These are phyloP conservation scores for Balearica regulorum DNA, from an alignment of 2,797 vertebrate species.

Conservation along the genomic window DNA sequence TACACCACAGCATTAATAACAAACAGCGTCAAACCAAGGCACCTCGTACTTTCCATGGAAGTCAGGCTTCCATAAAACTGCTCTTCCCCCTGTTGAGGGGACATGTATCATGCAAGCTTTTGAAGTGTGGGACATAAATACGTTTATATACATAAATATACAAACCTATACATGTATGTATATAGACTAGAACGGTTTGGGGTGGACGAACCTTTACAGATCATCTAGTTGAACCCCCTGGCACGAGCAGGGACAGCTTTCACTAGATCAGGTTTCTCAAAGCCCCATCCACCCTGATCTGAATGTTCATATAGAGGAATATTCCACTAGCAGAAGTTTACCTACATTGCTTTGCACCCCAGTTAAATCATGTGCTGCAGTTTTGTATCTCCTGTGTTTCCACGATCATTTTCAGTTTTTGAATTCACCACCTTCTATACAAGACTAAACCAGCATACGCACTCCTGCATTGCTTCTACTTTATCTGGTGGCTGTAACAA, in stretches of 20 bases:
- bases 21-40: not conserved
- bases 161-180: not conserved
- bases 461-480: not conserved
- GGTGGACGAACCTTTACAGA: not conserved
- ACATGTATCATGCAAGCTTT: not conserved
- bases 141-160: not conserved
- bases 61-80: not conserved
- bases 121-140: not conserved
- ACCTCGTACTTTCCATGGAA: fast-evolving
- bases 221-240: not conserved
- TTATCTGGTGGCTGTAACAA: not conserved
- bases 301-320: not conserved
- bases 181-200: not conserved
- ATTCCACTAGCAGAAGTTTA: not conserved
- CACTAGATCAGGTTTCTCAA: not conserved
- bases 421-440: not conserved
- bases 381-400: not conserved
- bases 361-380: not conserved
- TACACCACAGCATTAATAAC: not conserved
- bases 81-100: not conserved
- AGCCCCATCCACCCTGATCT: not conserved
- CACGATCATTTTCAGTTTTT: not conserved
- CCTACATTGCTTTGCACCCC: not conserved
- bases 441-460: not conserved
- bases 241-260: not conserved